Percentiles rank a stretch among this genome's conserved stretches.
phyloP scores from a whole-genome alignment of 1,140 invertebrate species.

The Antheraea mylitta region DNA sequence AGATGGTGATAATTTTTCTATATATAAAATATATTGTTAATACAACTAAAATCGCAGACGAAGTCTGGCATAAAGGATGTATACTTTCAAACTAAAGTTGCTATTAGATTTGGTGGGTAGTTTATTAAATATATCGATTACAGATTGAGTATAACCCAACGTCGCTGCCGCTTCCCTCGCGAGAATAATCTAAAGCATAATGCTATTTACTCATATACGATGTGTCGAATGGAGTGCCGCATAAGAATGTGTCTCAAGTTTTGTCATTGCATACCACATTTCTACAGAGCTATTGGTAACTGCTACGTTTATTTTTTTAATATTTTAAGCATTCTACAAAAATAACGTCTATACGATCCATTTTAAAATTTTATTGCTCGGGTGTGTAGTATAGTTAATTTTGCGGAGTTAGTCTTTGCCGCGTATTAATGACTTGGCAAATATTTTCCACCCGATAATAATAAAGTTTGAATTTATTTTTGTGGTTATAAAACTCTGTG shows the following conservation, averaged over 20 bases:
- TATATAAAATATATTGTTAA: too few relatives aligned
- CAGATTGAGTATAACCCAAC: constrained; percentile 80
- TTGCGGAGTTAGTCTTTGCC: background rate
- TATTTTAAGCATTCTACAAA: background rate
- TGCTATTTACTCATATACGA: constrained; percentile 82
- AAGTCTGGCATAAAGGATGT: too few relatives aligned
- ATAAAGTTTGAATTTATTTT: too few relatives aligned
- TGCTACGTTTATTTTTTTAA: background rate
- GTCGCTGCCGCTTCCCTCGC: constrained; percentile 82
- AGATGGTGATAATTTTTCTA: too few relatives aligned
- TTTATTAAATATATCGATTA: background rate
- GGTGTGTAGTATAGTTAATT: background rate
- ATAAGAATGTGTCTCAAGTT: constrained; percentile 78
- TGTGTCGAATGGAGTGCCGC: constrained; percentile 84
- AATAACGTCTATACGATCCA: background rate
- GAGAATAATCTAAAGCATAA: constrained; percentile 82
- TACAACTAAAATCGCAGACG: too few relatives aligned
- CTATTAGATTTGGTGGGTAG: background rate
- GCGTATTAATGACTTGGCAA: too few relatives aligned
- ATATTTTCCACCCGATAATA: too few relatives aligned
- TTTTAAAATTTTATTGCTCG: background rate
- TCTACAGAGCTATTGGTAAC: constrained; percentile 78
- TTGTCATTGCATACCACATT: constrained; percentile 83
- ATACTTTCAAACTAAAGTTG: too few relatives aligned
- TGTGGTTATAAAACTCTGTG: too few relatives aligned